phyloP scores from a whole-genome alignment of 2,888 invertebrate species.

The Neoitamus cyanurus region DNA sequence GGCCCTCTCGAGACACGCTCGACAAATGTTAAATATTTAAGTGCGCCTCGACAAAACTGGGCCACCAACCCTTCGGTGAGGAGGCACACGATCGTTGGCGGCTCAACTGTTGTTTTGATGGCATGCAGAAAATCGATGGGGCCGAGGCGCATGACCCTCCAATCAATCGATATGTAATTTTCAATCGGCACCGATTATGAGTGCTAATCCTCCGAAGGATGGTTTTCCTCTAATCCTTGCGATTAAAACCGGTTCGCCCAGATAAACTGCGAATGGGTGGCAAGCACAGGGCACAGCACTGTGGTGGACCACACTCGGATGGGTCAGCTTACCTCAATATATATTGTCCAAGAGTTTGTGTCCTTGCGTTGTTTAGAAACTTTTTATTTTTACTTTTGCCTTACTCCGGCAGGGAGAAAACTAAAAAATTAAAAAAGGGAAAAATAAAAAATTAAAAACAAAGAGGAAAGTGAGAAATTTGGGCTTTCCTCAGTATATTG shows the following conservation, averaged over 20 bases:
- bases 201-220: background rate
- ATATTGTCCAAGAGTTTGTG: background rate
- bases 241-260: background rate
- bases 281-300: background rate
- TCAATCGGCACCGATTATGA: constrained; percentile 7
- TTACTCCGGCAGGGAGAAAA: background rate
- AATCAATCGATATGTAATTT: constrained; percentile 1
- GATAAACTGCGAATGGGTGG: background rate
- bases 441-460: constrained; percentile 3
- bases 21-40: constrained; percentile 17
- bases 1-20: constrained; percentile 16
- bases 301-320: background rate
- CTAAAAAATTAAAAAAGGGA: background rate
- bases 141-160: constrained; percentile 22
- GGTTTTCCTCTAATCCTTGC: background rate
- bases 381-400: background rate
- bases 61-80: background rate
- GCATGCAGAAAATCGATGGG: constrained; percentile 2
- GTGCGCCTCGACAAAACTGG: background rate
- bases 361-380: background rate
- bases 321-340: constrained; percentile 22
- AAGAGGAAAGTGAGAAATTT: background rate
- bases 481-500: background rate
- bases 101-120: background rate
- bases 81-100: background rate